Evolutionary conservation across 2,888 invertebrate genomes (phyloP).

Genomic region (Eupithecia subfuscata): DNA sequence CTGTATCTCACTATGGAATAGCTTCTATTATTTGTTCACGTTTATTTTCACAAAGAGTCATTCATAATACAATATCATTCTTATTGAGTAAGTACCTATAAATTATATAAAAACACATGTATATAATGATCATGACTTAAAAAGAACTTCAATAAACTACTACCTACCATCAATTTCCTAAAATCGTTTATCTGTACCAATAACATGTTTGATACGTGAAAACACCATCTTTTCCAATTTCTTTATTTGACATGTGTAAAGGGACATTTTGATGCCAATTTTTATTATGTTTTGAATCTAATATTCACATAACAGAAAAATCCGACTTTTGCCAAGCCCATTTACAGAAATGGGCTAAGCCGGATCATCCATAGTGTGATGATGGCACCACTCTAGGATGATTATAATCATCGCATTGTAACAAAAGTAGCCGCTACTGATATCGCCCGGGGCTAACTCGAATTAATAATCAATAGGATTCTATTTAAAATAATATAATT

Average conservation of each 20-base stretch:
- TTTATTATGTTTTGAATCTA: background rate
- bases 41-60: background rate
- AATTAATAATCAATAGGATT: constrained; percentile 41
- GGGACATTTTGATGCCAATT: background rate
- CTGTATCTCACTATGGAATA: background rate
- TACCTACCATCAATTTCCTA: background rate
- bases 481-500: constrained; percentile 46
- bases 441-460: constrained; percentile 61
- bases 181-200: background rate
- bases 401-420: constrained; percentile 61
- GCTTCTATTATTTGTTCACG: background rate
- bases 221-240: background rate
- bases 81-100: background rate
- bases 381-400: constrained; percentile 41
- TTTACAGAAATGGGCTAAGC: background rate
- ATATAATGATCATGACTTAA: too few relatives aligned
- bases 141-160: too few relatives aligned
- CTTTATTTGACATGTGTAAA: background rate
- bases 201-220: background rate
- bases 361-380: background rate
- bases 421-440: constrained; percentile 64
- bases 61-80: background rate
- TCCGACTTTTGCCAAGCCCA: constrained; percentile 12
- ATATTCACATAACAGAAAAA: background rate
- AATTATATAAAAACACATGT: background rate